phyloP scores from a whole-genome alignment of 2,797 vertebrate genomes.

The Hyperoplus lanceolatus region DNA sequence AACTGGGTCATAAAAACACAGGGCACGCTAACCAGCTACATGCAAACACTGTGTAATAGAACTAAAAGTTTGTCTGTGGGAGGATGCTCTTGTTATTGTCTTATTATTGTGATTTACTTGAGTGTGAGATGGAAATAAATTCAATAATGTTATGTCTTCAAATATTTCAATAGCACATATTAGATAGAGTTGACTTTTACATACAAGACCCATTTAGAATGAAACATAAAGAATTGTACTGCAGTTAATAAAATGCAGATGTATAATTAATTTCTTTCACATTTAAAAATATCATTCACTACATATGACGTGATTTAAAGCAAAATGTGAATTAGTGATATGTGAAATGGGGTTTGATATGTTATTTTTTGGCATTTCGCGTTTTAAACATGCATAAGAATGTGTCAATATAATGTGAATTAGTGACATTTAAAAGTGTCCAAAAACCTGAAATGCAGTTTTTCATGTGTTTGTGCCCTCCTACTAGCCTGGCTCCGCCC shows the following conservation, averaged over 20 bases:
- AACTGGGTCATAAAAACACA: slow-evolving; percentile 62
- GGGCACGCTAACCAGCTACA: not conserved
- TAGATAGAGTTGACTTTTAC: too few species aligned
- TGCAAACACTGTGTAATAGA: slow-evolving; percentile 3
- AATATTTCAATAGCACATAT: not conserved
- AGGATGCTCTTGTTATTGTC: not conserved
- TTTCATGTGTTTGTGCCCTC: not conserved
- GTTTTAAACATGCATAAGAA: not conserved
- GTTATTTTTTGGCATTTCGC: not conserved
- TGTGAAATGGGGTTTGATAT: not conserved
- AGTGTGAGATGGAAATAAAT: not conserved
- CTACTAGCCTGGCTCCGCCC: too few species aligned
- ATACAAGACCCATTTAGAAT: not conserved
- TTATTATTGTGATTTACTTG: not conserved
- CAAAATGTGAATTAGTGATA: not conserved
- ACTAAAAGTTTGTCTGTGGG: not conserved
- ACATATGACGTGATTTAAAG: not conserved
- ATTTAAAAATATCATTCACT: not conserved
- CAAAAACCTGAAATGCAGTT: not conserved
- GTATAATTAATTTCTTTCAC: not conserved
- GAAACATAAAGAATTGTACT: not conserved
- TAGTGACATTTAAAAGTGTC: not conserved
- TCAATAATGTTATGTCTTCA: not conserved
- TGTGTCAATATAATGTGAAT: not conserved
- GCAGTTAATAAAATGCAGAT: too few species aligned